These are phyloP conservation scores for Gnatocerus cornutus DNA, from an alignment of 2,888 invertebrate genomes.

Conservation along the genomic window DNA sequence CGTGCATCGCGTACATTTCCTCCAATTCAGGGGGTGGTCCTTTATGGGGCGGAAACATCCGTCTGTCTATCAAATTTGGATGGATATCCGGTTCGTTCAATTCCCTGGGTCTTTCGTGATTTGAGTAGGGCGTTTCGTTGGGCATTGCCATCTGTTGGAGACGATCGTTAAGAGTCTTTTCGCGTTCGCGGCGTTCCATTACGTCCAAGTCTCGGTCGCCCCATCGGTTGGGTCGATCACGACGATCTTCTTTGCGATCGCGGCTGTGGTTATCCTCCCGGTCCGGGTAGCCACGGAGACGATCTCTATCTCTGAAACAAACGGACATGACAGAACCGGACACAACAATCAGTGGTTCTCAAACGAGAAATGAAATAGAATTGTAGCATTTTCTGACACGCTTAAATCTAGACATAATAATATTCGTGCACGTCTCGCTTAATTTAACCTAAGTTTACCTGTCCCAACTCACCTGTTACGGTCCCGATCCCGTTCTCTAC, in stretches of 20 bases:
- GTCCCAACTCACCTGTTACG: constrained; percentile 48
- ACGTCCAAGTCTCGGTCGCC: constrained; percentile 65
- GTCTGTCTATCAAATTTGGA: constrained; percentile 30
- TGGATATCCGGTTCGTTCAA: constrained; percentile 6
- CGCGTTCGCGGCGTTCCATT: constrained; percentile 60
- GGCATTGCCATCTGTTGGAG: constrained; percentile 65
- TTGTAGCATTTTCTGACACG: no score
- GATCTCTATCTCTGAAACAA: constrained; percentile 54
- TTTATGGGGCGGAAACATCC: constrained; percentile 44
- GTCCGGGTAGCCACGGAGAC: constrained; percentile 60
- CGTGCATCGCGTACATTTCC: constrained; percentile 48
- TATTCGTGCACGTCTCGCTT: constrained; percentile 27
- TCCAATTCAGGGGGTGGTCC: constrained; percentile 39
- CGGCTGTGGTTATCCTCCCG: constrained; percentile 63
- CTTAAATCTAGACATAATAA: not conserved
- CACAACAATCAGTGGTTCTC: no score
- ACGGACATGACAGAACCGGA: no score
- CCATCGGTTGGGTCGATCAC: constrained; percentile 56
- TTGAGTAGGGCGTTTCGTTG: constrained; percentile 32
- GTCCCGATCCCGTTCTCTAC: constrained; percentile 66
- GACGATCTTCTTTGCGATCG: constrained; percentile 58
- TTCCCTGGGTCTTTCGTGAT: constrained; percentile 48
- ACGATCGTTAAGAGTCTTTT: constrained; percentile 64
- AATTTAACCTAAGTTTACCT: constrained; percentile 15
- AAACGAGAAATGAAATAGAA: no score